phyloP scores from a whole-genome alignment of 2,113 vertebrate species.

The Camelus dromedarius region DNA sequence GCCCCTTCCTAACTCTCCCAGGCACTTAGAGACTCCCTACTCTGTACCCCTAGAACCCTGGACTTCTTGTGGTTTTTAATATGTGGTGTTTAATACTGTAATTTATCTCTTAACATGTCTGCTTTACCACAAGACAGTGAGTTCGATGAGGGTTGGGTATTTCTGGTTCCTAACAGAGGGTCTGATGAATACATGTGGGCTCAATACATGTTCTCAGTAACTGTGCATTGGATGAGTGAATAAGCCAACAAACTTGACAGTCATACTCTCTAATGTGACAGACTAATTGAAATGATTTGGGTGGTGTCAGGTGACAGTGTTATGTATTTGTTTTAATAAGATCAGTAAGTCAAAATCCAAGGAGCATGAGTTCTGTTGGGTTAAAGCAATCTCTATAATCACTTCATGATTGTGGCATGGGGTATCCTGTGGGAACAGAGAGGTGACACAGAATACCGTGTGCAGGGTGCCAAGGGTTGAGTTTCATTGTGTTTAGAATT shows the following conservation, averaged over 20 bases:
- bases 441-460: neutral
- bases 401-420: neutral
- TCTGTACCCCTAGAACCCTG: neutral
- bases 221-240: neutral
- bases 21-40: neutral
- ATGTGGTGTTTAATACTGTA: neutral
- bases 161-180: neutral
- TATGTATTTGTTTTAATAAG: slow-evolving; percentile 60
- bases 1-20: neutral
- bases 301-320: neutral
- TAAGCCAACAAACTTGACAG: neutral
- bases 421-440: neutral
- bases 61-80: neutral
- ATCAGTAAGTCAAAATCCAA: neutral
- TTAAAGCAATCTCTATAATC: neutral
- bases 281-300: slow-evolving; percentile 26
- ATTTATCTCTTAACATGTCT: neutral
- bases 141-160: neutral
- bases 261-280: neutral
- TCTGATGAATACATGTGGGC: neutral
- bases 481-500: neutral
- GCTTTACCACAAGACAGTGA: neutral
- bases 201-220: neutral
- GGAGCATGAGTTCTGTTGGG: neutral
- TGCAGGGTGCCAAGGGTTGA: no score